Base-by-base conservation (phyloP, 1,140 invertebrate species). In the Achatina immaculata region DNA sequence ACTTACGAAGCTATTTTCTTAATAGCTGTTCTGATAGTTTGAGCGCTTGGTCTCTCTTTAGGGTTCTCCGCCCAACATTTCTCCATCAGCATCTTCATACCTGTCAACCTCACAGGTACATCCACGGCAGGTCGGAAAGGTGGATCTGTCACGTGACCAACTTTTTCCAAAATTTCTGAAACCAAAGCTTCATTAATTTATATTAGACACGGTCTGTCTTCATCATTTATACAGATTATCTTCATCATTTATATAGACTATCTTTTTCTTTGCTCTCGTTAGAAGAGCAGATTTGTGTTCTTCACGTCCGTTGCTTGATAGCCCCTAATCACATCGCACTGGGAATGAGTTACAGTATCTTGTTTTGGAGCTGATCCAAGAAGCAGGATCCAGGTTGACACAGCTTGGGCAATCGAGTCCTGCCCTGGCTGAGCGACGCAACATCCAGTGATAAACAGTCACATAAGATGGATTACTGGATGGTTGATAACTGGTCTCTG, bases 31-130 rank as follows among this genome's bases (percentile, higher is more conserved):
- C 81, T 86, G 19, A 88, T 82, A 21, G 74, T 65, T 14, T 51
- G 40, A 77, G 91, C 91, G 6, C 86, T 84, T 1, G 91, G 92
- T 40, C 92, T 82, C 14, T 81, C 72, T 58, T 85, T 84, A 0
- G 90, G 87, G 68, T 86, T 82, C 78, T 92, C 91, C 38, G 84
- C 55, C 91, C 92, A 92, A 55, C 90, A 92, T 21, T 80, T 71
- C 55, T 84, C 55, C 78, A 88, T 86, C 71, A 91, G 68, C 36
- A 80, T 68, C 0, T 81, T 68, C 55, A 86, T 74, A 0, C 66
- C 82, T 11, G 51, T 76, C 16, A 81, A 36, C 36, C 66, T 55
- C 24, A 45, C 72, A 19, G 78, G 62, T 9, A 68, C 66, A 4
- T 84, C 76, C 14, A 85, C 34, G 0, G 75, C 73, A 24, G 86